phyloP scores from a whole-genome alignment of 2,888 invertebrate genomes.

The Agrotis exclamationis region DNA sequence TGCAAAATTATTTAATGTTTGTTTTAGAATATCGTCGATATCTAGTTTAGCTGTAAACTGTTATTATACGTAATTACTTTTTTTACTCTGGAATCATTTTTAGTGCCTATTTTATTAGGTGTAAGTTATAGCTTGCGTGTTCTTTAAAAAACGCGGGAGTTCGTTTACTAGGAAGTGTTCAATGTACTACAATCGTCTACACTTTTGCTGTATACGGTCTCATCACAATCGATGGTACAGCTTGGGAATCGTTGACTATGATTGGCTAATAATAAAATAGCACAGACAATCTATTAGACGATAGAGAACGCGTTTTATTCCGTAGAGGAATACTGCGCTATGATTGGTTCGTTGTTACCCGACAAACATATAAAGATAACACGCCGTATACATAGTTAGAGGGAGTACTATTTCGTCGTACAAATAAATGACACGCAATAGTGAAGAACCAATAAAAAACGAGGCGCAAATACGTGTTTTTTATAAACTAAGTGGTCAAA shows the following conservation, averaged over 20 bases:
- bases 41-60: not conserved
- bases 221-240: slow-evolving; percentile 63
- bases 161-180: slow-evolving; percentile 22
- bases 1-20: not conserved
- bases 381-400: slow-evolving; percentile 63
- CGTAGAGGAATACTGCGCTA: slow-evolving; percentile 50
- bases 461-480: slow-evolving; percentile 87
- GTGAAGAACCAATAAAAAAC: slow-evolving; percentile 88
- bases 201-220: slow-evolving; percentile 43
- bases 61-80: slow-evolving; percentile 3
- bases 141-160: slow-evolving; percentile 28
- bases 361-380: slow-evolving; percentile 69
- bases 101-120: slow-evolving; percentile 4
- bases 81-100: slow-evolving; percentile 17
- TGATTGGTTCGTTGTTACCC: slow-evolving; percentile 65
- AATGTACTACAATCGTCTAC: slow-evolving; percentile 35
- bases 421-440: slow-evolving; percentile 91
- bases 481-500: slow-evolving; percentile 83
- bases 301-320: slow-evolving; percentile 44
- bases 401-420: slow-evolving; percentile 85
- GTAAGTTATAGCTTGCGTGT: slow-evolving; percentile 19
- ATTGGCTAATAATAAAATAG: slow-evolving; percentile 64
- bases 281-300: slow-evolving; percentile 61
- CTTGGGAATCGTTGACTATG: slow-evolving; percentile 48
- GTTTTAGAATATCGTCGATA: not conserved